Evolutionary conservation across 37 sponge, comb jelly and placozoan genomes (phyloP).

Genomic region (Agelas oroides): DNA sequence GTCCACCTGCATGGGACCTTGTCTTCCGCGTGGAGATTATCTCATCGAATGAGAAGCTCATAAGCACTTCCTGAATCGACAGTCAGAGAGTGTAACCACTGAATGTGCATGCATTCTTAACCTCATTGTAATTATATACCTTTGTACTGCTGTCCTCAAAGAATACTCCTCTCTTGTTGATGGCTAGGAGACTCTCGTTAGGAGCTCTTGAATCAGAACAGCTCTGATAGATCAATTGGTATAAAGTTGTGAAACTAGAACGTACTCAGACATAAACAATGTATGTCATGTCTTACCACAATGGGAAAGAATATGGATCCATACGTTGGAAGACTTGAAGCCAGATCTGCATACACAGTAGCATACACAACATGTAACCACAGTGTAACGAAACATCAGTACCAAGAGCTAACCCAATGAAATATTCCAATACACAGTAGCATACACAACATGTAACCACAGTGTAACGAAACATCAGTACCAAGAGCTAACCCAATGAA

Average conservation of each 20-base stretch:
- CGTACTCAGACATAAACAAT: background rate
- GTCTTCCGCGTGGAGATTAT: constrained; percentile 74
- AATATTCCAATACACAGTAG: too few relatives aligned
- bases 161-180: constrained; percentile 61
- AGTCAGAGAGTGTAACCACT: background rate
- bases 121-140: too few relatives aligned
- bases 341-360: constrained; percentile 19
- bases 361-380: background rate
- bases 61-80: constrained; percentile 24
- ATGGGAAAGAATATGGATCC: constrained; percentile 71
- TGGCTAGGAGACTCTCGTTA: constrained; percentile 44
- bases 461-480: too few relatives aligned
- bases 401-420: too few relatives aligned
- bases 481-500: too few relatives aligned
- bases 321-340: constrained; percentile 45
- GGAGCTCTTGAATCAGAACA: constrained; percentile 46
- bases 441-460: too few relatives aligned
- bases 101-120: too few relatives aligned
- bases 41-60: constrained; percentile 45
- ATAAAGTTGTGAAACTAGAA: background rate
- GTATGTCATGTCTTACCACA: constrained; percentile 18
- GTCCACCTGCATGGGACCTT: constrained; percentile 61
- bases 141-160: constrained; percentile 36
- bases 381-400: too few relatives aligned
- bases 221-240: constrained; percentile 8